Evolutionary conservation across 1,140 invertebrate genomes (phyloP), one percentile per base, ranked within the genome.

Genomic region (Camponotus vicinus): DNA sequence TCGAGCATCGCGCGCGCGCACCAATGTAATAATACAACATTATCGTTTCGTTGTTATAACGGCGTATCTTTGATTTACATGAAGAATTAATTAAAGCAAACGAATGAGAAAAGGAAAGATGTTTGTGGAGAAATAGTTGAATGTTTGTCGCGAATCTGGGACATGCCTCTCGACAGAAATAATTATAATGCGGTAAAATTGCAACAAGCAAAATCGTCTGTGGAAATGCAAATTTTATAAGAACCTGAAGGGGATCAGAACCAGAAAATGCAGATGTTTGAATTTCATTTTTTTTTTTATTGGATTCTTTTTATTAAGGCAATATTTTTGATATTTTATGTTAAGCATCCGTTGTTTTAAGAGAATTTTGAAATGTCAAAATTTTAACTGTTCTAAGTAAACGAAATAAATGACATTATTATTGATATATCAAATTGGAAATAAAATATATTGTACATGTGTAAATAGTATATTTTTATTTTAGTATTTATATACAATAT

Each of bases 21-120:
- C 45, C 82, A 32, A 78, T 57, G 86, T 91, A 91, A 91, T 91
- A 91, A 90, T 87, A 70, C 86, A 89, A 75, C 73, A 49, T 64
- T 49, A 73, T 69, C 63, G 57, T 73, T 82, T 63, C 55, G 69
- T 69, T 82, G 18, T 21, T 52, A 13, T 45, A 27, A 18, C 27
- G 34, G 7, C 21, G 15, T 45, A 40, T 45, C 34, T 52, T 49
- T 57, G 42, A 18, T 32, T 52, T 18, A 59, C 21, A 34, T 55
- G 11, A 75, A 61, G 42, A 32, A 69, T 18, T 40, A 27, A 40
- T 34, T 13, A 79, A 52, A 84, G 59, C 32, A 42, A 37, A 15
- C 21, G 79, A 59, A 32, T 4, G n/a, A 84, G 21, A 70, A 52
- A 52, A 75, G 34, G 37, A 21, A 40, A 13, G 37, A 32, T 21